phyloP scores from a whole-genome alignment of 1,140 invertebrate species.

The Rhyacophila brunnea region DNA sequence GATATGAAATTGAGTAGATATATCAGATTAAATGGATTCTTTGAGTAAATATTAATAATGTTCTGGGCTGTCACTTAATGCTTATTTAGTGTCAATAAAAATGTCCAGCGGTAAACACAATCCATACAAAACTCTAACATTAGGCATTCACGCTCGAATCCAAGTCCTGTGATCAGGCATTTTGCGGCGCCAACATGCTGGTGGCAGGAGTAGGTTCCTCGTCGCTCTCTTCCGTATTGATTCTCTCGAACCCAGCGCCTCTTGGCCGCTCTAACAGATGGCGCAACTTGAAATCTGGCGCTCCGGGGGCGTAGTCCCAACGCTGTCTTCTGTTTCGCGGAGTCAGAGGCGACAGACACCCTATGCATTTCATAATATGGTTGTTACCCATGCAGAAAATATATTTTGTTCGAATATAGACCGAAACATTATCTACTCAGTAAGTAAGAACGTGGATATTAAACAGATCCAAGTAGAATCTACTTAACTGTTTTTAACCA shows the following conservation, averaged over 20 bases:
- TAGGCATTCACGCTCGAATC: conserved; percentile 16
- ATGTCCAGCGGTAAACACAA: too few species aligned
- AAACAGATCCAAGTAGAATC: too few species aligned
- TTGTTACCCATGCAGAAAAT: too few species aligned
- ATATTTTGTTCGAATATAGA: too few species aligned
- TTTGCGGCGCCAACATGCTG: conserved; percentile 45
- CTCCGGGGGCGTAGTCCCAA: conserved; percentile 51
- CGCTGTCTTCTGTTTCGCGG: conserved; percentile 40
- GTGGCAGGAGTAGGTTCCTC: conserved; percentile 47
- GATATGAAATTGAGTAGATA: too few species aligned
- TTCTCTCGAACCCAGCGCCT: conserved; percentile 45
- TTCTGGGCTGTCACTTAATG: too few species aligned
- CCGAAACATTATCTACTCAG: too few species aligned
- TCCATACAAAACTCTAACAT: not conserved
- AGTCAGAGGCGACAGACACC: conserved; percentile 34
- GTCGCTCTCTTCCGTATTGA: conserved; percentile 51
- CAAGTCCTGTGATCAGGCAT: conserved; percentile 30
- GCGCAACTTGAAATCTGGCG: conserved; percentile 48
- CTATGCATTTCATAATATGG: conserved; percentile 1
- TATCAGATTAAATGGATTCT: too few species aligned
- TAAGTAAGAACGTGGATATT: too few species aligned
- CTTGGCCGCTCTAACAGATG: conserved; percentile 45
- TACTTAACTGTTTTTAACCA: too few species aligned
- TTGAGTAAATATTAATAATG: not conserved
- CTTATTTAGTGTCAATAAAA: too few species aligned